Base-by-base conservation (phyloP, 2,797 vertebrate genomes). In the Coccyzus lansbergi region DNA sequence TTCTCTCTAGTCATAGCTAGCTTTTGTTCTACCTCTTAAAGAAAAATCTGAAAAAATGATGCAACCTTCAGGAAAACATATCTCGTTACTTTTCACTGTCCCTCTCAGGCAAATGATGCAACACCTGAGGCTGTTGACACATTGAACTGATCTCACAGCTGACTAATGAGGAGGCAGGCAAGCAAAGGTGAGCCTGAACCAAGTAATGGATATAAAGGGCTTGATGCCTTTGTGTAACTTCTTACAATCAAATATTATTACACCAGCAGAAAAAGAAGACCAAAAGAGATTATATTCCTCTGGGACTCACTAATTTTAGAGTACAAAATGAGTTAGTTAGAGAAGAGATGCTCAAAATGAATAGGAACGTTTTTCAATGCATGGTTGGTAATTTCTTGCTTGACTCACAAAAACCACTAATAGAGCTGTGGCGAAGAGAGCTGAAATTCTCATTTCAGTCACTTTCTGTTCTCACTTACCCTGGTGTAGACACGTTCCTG, bases 231-330 rank as follows among this genome's bases (percentile, higher is more conserved):
- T 33, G 5, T 67, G 48, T 33, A 40, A 49, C 26, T 82, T 82
- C 62, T 91, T 65, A 28, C 8, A 13, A 67, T 55, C 44, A 83
- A 83, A 72, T 72, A 59, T 58, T 56, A 71, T 87, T 83, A 34
- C 21, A 75, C 81, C 62, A 69, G 51, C 84, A 90, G 38, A 65
- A 90, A 34, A n/a, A 65, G 31, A 72, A 53, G 58, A 67, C 53
- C 46, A 44, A 53, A 83, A 76, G 51, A 69, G 6, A 76, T 72
- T 72, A 9, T 53, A n/a, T 59, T 83, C 72, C 59, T 26, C 42
- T 34, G 51, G 31, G 72, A 67, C 34, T 78, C 31, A 24, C 79
- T 92, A 78, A 92, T 92, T 95, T 91, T 95, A 94, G 79, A 79
- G 63, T 91, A 83, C 15, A 13, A 56, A 79, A 25, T 69, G 84